phyloP scores from a whole-genome alignment of 2,888 invertebrate species.

The Uropetala carovei region DNA sequence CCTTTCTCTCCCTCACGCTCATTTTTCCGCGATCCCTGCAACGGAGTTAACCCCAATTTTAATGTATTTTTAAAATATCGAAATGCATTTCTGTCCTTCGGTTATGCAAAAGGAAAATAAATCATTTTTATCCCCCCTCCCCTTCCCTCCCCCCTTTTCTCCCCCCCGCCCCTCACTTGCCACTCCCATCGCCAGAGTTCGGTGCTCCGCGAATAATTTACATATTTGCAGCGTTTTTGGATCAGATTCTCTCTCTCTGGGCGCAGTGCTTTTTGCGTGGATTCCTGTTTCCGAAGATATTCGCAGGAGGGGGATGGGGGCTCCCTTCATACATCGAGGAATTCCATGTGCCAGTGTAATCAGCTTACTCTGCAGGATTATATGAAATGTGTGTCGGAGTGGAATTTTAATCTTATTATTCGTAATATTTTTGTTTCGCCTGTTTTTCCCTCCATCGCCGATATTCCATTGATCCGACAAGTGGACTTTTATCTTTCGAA shows the following conservation, averaged over 20 bases:
- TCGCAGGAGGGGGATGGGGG: not conserved
- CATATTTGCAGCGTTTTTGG: conserved; percentile 24
- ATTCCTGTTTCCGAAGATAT: not conserved
- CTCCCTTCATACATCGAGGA: not conserved
- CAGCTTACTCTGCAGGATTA: conserved; percentile 49
- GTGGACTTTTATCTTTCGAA: conserved; percentile 5
- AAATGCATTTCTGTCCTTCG: not conserved
- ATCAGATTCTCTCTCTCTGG: not conserved
- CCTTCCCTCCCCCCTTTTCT: no score
- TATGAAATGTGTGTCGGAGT: conserved; percentile 54
- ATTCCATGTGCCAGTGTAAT: conserved; percentile 34
- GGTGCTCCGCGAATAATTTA: conserved; percentile 26
- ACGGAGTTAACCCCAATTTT: no score
- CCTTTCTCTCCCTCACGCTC: not conserved
- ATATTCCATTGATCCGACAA: not conserved
- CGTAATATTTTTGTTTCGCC: conserved; percentile 21
- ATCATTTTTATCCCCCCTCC: not conserved
- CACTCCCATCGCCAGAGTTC: not conserved
- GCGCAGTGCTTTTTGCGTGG: not conserved
- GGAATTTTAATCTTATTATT: conserved; percentile 60
- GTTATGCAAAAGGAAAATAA: not conserved
- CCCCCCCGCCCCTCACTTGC: not conserved
- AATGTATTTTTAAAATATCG: not conserved
- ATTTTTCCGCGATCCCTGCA: no score
- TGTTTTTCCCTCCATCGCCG: conserved; percentile 25